Percentiles rank a stretch among this genome's conserved stretches.
These are phyloP conservation scores for Enteromius paludinosus DNA, from an alignment of 2,797 vertebrate genomes.

Conservation along the genomic window DNA sequence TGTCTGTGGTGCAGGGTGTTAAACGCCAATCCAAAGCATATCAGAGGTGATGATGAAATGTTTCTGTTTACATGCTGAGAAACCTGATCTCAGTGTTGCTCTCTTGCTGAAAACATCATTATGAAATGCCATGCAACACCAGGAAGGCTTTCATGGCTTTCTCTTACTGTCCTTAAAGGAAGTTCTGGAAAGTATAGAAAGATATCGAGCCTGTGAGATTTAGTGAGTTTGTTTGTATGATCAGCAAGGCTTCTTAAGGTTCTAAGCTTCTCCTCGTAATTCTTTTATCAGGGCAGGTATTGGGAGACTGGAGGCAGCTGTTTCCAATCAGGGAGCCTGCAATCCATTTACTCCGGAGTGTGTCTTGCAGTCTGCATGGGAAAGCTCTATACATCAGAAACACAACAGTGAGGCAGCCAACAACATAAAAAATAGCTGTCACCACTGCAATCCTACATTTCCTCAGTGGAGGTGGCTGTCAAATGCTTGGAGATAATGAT, in stretches of 20 bases:
- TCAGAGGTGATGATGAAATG: constrained; percentile 16
- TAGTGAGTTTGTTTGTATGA: not conserved
- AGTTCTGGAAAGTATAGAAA: not conserved
- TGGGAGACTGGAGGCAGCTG: not conserved
- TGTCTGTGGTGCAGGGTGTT: not conserved
- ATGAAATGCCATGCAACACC: constrained; percentile 28
- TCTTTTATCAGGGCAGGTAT: constrained; percentile 13
- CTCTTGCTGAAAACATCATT: constrained; percentile 12
- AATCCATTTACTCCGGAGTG: not conserved
- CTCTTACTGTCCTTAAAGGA: not conserved
- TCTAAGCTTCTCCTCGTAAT: constrained; percentile 15
- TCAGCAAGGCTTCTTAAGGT: constrained; percentile 1
- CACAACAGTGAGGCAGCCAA: constrained; percentile 9
- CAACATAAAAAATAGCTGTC: constrained; percentile 29
- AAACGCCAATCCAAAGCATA: not conserved
- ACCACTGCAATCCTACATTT: constrained; percentile 15
- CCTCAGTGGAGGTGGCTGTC: constrained; percentile 44
- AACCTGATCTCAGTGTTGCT: constrained; percentile 1
- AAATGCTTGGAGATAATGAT: constrained; percentile 51
- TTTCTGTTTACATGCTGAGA: constrained; percentile 9
- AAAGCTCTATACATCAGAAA: constrained; percentile 12
- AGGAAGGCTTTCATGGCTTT: not conserved
- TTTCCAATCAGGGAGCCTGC: not conserved
- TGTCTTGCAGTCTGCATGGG: not conserved
- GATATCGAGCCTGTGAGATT: not conserved